Evolutionary conservation across 2,888 invertebrate genomes (phyloP).

Genomic region (Leptopilina myrica): DNA sequence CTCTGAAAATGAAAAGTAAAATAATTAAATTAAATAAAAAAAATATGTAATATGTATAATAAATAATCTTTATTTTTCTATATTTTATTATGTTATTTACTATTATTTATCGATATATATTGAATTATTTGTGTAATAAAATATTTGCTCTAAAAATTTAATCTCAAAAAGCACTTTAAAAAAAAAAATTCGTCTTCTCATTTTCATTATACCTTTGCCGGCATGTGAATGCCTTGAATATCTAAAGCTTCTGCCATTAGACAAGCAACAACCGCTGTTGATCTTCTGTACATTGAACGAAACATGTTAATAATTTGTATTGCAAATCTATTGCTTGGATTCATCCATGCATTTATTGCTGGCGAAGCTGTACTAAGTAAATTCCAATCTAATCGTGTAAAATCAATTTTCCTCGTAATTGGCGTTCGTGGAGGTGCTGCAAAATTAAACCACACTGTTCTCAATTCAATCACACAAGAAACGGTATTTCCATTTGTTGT

Average conservation of each 20-base stretch:
- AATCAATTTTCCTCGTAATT: conserved; percentile 95
- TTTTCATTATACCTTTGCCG: conserved; percentile 81
- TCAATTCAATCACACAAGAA: conserved; percentile 92
- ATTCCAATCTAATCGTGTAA: conserved; percentile 97
- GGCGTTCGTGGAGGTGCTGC: conserved; percentile 97
- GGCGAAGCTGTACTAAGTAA: conserved; percentile 96
- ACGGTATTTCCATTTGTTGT: conserved; percentile 86
- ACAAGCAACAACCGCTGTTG: conserved; percentile 93
- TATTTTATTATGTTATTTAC: too few species aligned
- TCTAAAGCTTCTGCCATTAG: conserved; percentile 97
- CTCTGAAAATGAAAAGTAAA: conserved; percentile 79
- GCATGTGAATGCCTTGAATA: conserved; percentile 88
- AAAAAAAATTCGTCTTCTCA: too few species aligned
- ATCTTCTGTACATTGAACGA: conserved; percentile 86
- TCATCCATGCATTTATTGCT: conserved; percentile 98
- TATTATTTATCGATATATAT: too few species aligned
- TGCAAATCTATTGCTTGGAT: conserved; percentile 93
- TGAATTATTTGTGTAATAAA: too few species aligned
- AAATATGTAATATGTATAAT: not conserved
- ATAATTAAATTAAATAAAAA: not conserved
- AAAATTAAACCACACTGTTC: conserved; percentile 97
- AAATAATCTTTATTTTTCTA: too few species aligned
- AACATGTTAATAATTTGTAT: conserved; percentile 90
- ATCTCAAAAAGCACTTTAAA: too few species aligned
- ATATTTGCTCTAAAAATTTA: too few species aligned